Conservation (phyloP, 2,797 vertebrate genomes). For the Hafferia zeledoni region DNA sequence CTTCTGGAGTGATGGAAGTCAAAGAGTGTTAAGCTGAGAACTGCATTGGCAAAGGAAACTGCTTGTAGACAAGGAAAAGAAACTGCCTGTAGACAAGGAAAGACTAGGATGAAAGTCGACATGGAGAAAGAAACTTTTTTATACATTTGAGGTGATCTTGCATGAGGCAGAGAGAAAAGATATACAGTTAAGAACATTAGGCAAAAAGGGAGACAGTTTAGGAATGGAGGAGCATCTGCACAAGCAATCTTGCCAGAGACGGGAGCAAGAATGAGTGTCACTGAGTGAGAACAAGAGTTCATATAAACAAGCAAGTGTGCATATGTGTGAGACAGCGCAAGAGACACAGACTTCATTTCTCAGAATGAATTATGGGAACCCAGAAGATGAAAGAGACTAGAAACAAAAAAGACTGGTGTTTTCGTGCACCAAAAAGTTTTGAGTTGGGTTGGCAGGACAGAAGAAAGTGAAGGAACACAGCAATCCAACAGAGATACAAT, state of each 20-base stretch:
- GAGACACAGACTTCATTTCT: background rate
- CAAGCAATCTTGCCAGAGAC: background rate
- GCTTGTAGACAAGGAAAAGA: background rate
- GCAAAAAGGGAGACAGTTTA: background rate
- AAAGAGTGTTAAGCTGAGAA: background rate
- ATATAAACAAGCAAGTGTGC: background rate
- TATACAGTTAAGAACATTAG: background rate
- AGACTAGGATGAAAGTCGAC: background rate
- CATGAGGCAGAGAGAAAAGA: background rate
- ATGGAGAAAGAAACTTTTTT: background rate
- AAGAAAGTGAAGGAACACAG: background rate
- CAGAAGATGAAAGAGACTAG: background rate
- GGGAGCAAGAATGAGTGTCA: background rate
- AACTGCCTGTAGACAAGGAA: background rate
- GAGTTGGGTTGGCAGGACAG: background rate
- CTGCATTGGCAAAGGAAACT: background rate
- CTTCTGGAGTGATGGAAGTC: background rate
- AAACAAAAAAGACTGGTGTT: background rate
- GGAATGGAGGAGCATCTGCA: background rate
- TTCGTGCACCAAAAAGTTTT: slow-evolving; percentile 18
- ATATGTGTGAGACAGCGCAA: background rate
- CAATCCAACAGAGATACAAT: background rate
- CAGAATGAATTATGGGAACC: background rate
- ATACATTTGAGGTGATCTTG: background rate
- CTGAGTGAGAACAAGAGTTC: background rate